Conservation (phyloP, 2,888 invertebrate genomes). For the Apotomis betuletana region DNA sequence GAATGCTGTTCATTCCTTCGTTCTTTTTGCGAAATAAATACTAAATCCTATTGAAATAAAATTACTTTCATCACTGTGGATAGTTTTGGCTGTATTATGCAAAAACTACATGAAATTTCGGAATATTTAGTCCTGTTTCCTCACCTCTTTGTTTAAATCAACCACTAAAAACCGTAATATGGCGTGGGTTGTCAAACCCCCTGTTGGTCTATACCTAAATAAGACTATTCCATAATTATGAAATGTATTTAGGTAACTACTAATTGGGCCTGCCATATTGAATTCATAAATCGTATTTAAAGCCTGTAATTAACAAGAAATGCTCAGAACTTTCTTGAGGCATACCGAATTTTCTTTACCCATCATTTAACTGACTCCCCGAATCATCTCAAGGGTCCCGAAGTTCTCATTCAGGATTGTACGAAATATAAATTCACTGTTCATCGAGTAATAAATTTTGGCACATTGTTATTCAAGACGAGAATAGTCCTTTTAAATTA, state of each 20-base stretch:
- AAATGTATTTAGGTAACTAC: neutral
- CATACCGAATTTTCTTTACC: constrained; percentile 25
- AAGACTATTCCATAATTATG: neutral
- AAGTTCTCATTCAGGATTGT: constrained; percentile 53
- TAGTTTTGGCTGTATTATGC: too few species aligned
- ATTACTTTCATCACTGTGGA: too few species aligned
- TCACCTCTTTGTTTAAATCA: too few species aligned
- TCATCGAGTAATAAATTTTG: constrained; percentile 64
- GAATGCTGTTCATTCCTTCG: too few species aligned
- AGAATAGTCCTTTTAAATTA: constrained; percentile 56
- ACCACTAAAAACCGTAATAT: too few species aligned
- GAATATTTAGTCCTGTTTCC: too few species aligned
- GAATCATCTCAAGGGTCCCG: constrained; percentile 56
- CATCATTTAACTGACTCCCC: constrained; percentile 46
- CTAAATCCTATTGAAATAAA: too few species aligned
- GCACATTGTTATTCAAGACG: constrained; percentile 63
- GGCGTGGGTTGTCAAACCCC: too few species aligned
- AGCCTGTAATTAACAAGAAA: neutral
- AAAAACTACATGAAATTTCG: too few species aligned
- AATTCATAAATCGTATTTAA: neutral
- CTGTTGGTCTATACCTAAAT: too few species aligned
- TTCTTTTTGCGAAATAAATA: too few species aligned
- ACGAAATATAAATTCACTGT: constrained; percentile 59
- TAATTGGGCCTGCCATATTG: neutral
- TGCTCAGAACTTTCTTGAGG: constrained; percentile 11